Base-by-base conservation (phyloP, 2,113 vertebrate species). In the Arothron firmamentum region DNA sequence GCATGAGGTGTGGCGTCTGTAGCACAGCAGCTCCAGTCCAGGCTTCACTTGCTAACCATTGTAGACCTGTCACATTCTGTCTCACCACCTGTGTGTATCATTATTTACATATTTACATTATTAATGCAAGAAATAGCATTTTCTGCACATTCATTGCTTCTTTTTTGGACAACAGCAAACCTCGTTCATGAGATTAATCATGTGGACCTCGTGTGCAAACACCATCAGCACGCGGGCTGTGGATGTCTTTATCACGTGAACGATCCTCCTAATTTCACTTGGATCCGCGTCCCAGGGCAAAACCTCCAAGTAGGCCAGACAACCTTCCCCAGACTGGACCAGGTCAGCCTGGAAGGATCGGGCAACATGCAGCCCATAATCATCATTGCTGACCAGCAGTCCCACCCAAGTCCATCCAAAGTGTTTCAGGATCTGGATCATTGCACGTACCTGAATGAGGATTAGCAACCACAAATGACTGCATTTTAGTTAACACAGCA, bases 31-130 rank as follows among this genome's bases (percentile, higher is more conserved):
- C 64, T 58, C 67, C 5, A 51, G 74, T 62, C 83, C 74, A 85
- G 10, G 72, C 63, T 76, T 85, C 83, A 72, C 83, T 83, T 13
- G 78, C 76, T 11, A 85, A 87, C 90, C 90, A 92, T 68, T 90
- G 89, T n/a, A 75, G n/a, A n/a, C 11, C n/a, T n/a, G n/a, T n/a
- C n/a, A n/a, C n/a, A n/a, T n/a, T n/a, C n/a, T n/a, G n/a, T n/a
- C n/a, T n/a, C n/a, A n/a, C n/a, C n/a, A n/a, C n/a, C n/a, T n/a
- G n/a, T n/a, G n/a, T n/a, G n/a, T n/a, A n/a, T n/a, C n/a, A n/a
- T n/a, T n/a, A n/a, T n/a, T n/a, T n/a, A n/a, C n/a, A n/a, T n/a
- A n/a, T n/a, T n/a, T n/a, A 12, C 14, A 46, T 16, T 50, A 12
- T 50, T 50, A 12, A 20, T 12, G 3, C 10, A 6, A 12, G 4